A percentile compares a stretch with the other conserved stretches of the same genome.
Conservation (phyloP, 2,797 vertebrate genomes). For the Sebastes flavidus region DNA sequence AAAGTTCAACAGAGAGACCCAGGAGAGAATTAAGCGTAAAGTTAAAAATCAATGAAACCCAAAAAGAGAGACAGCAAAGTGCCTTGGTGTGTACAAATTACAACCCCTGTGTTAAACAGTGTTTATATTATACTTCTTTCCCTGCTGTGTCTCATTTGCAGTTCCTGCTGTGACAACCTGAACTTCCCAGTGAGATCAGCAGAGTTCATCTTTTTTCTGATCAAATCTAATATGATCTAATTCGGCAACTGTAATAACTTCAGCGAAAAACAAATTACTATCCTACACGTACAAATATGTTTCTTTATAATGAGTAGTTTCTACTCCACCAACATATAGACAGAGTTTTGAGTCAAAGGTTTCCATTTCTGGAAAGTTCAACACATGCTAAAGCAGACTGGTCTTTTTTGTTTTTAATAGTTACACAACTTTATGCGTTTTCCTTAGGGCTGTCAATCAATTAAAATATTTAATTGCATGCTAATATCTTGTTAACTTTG, state of each 20-base stretch:
- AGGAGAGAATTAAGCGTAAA: not conserved
- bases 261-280: constrained; percentile 19
- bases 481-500: too few relatives aligned
- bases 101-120: constrained; percentile 15
- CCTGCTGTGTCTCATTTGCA: not conserved
- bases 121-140: constrained; percentile 22
- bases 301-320: constrained; percentile 8
- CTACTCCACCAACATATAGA: not conserved
- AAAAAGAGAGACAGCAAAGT: not conserved
- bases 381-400: not conserved
- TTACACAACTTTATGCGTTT: not conserved
- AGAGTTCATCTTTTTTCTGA: not conserved
- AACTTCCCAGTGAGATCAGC: constrained; percentile 3
- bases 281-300: not conserved
- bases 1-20: not conserved
- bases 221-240: constrained; percentile 47
- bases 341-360: not conserved
- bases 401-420: not conserved
- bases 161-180: constrained; percentile 48
- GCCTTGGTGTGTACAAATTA: constrained; percentile 4
- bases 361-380: not conserved
- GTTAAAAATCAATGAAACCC: not conserved
- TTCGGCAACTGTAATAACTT: constrained; percentile 27
- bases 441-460: too few relatives aligned
- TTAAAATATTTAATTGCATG: too few relatives aligned